Conservation (phyloP, 53 echinoderm and acorn worm genomes). For the Temnopleurus reevesii region DNA sequence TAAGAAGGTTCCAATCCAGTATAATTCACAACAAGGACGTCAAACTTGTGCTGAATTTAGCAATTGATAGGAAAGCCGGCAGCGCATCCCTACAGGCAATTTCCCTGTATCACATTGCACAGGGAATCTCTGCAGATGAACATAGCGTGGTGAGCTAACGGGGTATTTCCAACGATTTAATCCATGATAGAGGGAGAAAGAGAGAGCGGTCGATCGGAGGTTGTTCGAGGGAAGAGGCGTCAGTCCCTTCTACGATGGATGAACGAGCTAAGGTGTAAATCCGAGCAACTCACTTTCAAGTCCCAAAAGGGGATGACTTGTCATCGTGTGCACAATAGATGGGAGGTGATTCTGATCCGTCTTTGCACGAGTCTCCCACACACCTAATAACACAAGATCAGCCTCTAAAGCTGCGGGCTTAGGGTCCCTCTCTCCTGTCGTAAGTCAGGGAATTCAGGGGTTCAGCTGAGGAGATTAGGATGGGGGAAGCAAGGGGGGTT, state of each 20-base stretch:
- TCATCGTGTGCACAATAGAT: conserved; percentile 2
- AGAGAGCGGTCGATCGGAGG: neutral
- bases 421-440: conserved; percentile 7
- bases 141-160: conserved; percentile 1
- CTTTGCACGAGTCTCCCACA: neutral
- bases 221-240: conserved; percentile 23
- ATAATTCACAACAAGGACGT: neutral
- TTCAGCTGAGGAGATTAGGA: conserved; percentile 37
- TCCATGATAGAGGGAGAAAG: conserved; percentile 9
- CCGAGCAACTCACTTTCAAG: conserved; percentile 40
- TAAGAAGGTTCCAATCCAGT: neutral
- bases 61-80: neutral
- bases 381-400: conserved; percentile 49
- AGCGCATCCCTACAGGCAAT: conserved; percentile 3
- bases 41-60: neutral
- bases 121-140: neutral
- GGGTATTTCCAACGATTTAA: conserved; percentile 45
- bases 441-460: conserved; percentile 17
- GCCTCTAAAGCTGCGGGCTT: neutral
- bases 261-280: conserved; percentile 3
- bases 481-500: conserved; percentile 41
- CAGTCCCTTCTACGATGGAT: neutral
- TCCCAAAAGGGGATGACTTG: conserved; percentile 38
- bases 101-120: conserved; percentile 30
- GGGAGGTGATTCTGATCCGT: neutral